phyloP scores from a whole-genome alignment of 1,140 invertebrate genomes.

The Leptinotarsa texana region DNA sequence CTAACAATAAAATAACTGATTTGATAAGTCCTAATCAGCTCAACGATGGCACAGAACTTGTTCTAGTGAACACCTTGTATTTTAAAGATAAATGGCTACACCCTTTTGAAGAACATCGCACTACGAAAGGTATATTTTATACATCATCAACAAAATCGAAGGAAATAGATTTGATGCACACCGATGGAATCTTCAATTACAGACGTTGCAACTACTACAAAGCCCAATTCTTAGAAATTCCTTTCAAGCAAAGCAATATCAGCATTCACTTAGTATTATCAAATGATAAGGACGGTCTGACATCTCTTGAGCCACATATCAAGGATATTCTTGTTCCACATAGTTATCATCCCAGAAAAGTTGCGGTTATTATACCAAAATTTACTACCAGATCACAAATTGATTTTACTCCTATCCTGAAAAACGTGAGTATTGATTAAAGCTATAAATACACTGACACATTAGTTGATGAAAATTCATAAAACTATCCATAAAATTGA shows the following conservation, averaged over 20 bases:
- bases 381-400: slow-evolving; percentile 67
- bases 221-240: slow-evolving; percentile 60
- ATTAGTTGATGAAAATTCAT: too few relatives aligned
- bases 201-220: slow-evolving; percentile 55
- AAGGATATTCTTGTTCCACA: background rate
- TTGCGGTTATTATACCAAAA: slow-evolving; percentile 60
- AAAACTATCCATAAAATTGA: too few relatives aligned
- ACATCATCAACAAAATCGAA: slow-evolving; percentile 61
- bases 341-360: background rate
- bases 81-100: slow-evolving; percentile 75
- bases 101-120: slow-evolving; percentile 59
- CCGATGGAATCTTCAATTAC: slow-evolving; percentile 66
- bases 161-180: slow-evolving; percentile 79
- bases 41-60: slow-evolving; percentile 60
- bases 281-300: slow-evolving; percentile 61
- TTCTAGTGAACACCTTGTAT: slow-evolving; percentile 82
- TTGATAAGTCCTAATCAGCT: slow-evolving; percentile 63
- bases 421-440: slow-evolving; percentile 54
- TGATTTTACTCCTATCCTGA: slow-evolving; percentile 60
- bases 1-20: slow-evolving; percentile 71
- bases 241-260: slow-evolving; percentile 60
- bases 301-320: slow-evolving; percentile 24
- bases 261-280: slow-evolving; percentile 67
- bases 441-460: too few relatives aligned
- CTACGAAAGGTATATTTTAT: slow-evolving; percentile 57